Evolutionary conservation across 92 coral and sea anemone genomes (phyloP), one percentile per base, ranked within the genome.

Genomic region (Siderastrea radians): DNA sequence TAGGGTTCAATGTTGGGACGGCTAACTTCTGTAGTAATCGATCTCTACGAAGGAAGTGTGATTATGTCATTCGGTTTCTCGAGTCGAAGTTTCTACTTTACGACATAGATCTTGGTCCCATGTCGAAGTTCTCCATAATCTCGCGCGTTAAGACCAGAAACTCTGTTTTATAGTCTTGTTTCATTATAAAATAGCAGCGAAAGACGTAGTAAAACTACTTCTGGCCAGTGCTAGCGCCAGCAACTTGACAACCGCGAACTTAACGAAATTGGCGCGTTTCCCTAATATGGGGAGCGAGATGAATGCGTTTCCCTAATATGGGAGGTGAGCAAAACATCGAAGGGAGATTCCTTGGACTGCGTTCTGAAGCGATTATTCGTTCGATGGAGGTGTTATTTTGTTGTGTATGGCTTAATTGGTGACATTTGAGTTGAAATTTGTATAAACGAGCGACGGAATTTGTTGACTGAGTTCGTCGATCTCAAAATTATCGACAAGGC

Each of bases 251-350:
- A 11, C 68, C 73, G 79, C 77, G 79, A 61, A 71, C 53, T 55
- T 43, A 78, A 79, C 86, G 74, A 91, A 84, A 90, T 94, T 91
- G 94, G 87, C 94, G 94, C 94, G 94, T 92, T 74, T 94, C 87
- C 96, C 96, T 85, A 94, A 94, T 94, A 94, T 91, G 96, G 96
- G 85, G 83, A 82, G 75, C 68, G 43, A 82, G 78, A 12, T 70
- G 84, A 86, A 84, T 77, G 82, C 83, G 51, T 52, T 84, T 87
- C 93, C 98, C 98, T 87, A 92, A 95, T 95, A 95, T 84, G 96
- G 98, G 84, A 88, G 71, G 54, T 26, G 26, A 63, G 79, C 87
- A 68, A 58, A 66, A 77, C 88, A 74, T 75, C 49, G 76, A 49
- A 91, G 77, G 94, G 95, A 73, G 95, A 92, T 92, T 84, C 92